phyloP scores from a whole-genome alignment of 1,140 invertebrate genomes.

The Oreohelix idahoensis region DNA sequence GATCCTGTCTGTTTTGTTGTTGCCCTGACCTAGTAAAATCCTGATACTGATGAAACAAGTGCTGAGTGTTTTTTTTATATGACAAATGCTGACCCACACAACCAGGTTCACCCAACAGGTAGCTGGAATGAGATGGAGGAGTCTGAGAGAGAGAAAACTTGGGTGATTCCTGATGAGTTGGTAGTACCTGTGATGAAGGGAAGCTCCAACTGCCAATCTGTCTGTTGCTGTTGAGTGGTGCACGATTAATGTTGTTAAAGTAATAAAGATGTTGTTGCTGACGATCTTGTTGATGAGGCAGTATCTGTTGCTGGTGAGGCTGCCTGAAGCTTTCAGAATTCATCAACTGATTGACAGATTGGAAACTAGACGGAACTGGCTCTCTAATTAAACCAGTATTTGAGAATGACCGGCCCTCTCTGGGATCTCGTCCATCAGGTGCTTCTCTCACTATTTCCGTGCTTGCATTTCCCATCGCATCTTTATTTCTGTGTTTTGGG shows the following conservation, averaged over 20 bases:
- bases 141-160: not conserved
- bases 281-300: not conserved
- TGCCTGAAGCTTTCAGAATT: not conserved
- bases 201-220: not conserved
- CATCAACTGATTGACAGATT: not conserved
- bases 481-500: not conserved
- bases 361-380: constrained; percentile 25
- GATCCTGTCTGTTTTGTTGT: not conserved
- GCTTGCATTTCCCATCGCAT: not conserved
- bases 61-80: not conserved
- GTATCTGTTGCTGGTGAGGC: constrained; percentile 40
- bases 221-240: not conserved
- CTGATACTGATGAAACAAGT: not conserved
- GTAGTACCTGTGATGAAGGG: not conserved
- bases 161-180: not conserved
- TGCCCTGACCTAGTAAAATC: not conserved
- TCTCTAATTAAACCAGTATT: constrained; percentile 43
- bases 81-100: not conserved
- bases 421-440: constrained; percentile 13
- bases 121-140: not conserved
- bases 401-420: not conserved
- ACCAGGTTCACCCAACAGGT: not conserved
- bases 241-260: not conserved
- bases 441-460: not conserved
- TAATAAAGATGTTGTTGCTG: not conserved